Evolutionary conservation across 92 coral and sea anemone genomes (phyloP).

Genomic region (Porites divaricata): DNA sequence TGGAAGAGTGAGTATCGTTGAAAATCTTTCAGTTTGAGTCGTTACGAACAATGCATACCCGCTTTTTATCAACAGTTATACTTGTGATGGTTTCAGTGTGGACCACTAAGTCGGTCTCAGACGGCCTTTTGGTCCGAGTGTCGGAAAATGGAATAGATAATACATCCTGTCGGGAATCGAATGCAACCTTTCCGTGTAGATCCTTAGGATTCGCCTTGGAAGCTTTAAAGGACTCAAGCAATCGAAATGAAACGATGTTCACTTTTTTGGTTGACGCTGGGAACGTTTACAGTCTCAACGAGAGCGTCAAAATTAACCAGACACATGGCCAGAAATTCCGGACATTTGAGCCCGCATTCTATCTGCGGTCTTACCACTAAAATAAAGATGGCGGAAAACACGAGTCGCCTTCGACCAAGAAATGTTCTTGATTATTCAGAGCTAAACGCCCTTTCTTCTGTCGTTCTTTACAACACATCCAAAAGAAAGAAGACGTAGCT

Average conservation of each 20-base stretch:
- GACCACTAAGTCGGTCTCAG: neutral
- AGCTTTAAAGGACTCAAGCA: slow-evolving; percentile 7
- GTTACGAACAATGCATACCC: neutral
- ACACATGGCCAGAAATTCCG: no score
- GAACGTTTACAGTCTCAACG: slow-evolving; percentile 23
- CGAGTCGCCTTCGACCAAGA: no score
- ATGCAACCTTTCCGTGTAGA: slow-evolving; percentile 52
- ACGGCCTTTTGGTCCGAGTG: slow-evolving; percentile 44
- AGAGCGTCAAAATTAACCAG: slow-evolving; percentile 58
- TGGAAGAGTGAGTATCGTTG: no score
- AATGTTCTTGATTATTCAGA: no score
- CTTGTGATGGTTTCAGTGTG: neutral
- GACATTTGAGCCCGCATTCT: no score
- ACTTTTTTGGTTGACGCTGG: slow-evolving; percentile 53
- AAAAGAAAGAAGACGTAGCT: no score
- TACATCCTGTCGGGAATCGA: slow-evolving; percentile 48
- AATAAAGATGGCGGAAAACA: no score
- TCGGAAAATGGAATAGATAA: slow-evolving; percentile 67
- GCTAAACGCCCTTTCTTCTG: no score
- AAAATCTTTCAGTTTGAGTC: no score
- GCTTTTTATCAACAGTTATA: neutral
- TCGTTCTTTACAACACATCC: no score
- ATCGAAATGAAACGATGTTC: slow-evolving; percentile 53
- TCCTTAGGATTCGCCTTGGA: slow-evolving; percentile 67
- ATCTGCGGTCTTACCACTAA: no score